A percentile compares a stretch with the other conserved stretches of the same genome.
phyloP scores from a whole-genome alignment of 2,797 vertebrate genomes.

The Rhinogobio ventralis region DNA sequence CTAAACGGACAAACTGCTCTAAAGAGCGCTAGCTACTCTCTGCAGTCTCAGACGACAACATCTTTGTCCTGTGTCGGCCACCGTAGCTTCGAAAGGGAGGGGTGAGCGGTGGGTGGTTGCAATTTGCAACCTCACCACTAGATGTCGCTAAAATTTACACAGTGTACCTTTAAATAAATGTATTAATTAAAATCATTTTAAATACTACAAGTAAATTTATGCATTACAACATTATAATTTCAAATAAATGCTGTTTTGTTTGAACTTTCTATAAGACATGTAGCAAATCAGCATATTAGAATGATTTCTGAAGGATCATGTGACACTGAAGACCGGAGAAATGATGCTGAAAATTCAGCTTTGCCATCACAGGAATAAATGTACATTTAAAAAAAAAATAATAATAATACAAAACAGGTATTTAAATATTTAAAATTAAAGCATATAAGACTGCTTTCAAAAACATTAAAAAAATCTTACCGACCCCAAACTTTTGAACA shows the following conservation, averaged over 20 bases:
- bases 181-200: background rate
- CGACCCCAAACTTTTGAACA: background rate
- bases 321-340: background rate
- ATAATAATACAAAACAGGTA: background rate
- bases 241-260: too few species aligned
- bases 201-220: background rate
- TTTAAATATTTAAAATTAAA: too few species aligned
- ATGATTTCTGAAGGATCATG: background rate
- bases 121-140: too few species aligned
- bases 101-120: too few species aligned
- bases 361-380: background rate
- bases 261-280: too few species aligned
- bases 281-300: background rate
- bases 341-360: background rate
- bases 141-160: too few species aligned
- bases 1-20: too few species aligned
- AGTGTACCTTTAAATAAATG: background rate
- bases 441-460: background rate
- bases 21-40: too few species aligned
- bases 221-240: background rate
- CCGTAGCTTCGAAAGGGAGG: too few species aligned
- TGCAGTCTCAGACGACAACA: too few species aligned
- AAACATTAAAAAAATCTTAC: background rate
- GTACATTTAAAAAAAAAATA: background rate
- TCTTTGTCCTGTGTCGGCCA: too few species aligned